Evolutionary conservation across 2,113 vertebrate genomes (phyloP).

Genomic region (Chaetura pelagica): DNA sequence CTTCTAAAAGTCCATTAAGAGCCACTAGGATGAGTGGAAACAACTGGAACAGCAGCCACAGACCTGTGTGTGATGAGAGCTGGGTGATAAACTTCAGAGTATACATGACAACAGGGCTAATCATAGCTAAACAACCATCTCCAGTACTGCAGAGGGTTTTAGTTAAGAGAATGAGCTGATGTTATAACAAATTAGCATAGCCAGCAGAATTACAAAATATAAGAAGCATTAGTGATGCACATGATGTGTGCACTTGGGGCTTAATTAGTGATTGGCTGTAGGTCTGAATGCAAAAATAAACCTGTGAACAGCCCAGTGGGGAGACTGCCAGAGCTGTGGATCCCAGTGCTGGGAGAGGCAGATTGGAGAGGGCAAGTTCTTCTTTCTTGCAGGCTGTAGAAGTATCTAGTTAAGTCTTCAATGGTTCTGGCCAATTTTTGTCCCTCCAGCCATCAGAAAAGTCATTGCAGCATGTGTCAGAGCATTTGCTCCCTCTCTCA

Average conservation of each 20-base stretch:
- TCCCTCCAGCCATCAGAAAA: not conserved
- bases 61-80: not conserved
- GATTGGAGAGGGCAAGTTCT: not conserved
- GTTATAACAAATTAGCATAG: not conserved
- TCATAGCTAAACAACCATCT: not conserved
- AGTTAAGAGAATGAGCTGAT: not conserved
- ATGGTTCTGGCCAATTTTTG: not conserved
- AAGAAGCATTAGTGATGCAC: not conserved
- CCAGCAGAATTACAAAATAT: not conserved
- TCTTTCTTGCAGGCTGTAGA: not conserved
- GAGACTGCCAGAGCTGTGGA: not conserved
- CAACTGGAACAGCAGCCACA: not conserved
- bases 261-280: not conserved
- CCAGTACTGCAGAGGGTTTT: not conserved
- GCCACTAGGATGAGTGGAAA: not conserved
- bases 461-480: not conserved
- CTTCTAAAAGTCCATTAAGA: not conserved
- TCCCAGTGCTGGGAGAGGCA: not conserved
- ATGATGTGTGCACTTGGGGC: not conserved
- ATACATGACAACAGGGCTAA: not conserved
- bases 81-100: not conserved
- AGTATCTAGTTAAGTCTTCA: not conserved
- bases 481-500: not conserved
- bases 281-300: not conserved
- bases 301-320: not conserved